Evolutionary conservation across 2,888 invertebrate species (phyloP), one percentile per base, ranked within the genome.

Genomic region (Troides helena): DNA sequence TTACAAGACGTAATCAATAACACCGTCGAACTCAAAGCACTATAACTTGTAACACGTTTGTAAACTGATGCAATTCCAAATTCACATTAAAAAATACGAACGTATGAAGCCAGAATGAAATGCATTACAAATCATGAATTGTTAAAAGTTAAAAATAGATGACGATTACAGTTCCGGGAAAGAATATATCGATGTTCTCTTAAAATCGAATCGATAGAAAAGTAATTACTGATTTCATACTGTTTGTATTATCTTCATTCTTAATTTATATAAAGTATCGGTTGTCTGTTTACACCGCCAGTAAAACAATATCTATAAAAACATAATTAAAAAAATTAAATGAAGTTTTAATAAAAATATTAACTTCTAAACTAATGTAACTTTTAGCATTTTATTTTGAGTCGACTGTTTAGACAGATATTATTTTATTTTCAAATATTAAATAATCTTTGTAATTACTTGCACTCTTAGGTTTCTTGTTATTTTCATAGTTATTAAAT

Each of bases 51-150:
- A 58, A 23, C 36, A 18, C 39, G n/a, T 12, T 36, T 39, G 61
- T 39, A 46, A 66, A 59, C 69, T 69, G 69, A 69, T 69, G 65
- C 60, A 69, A 69, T 65, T 25, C 23, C 59, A 69, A 69, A 46
- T 67, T 66, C 21, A 66, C 66, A 1, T 36, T 53, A 60, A 50
- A 63, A 36, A 21, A 36, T 23, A 23, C 14, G 36, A 21, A 39
- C 36, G 14, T 3, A 39, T 50, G 60, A 39, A 57, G 7, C 36
- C 12, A 39, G 21, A 65, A 14, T 21, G 58, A 58, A 61, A 39
- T n/a, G 39, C 3, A 39, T 14, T 30, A 61, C 36, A 39, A 61
- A 30, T 61, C 61, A 61, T 18, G 58, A n/a, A 21, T 21, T 1
- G 23, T 43, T 50, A 62, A 39, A 36, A 39, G 14, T 17, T 36